Evolutionary conservation across 2,113 vertebrate genomes (phyloP).

Genomic region (Sapayoa aenigma): DNA sequence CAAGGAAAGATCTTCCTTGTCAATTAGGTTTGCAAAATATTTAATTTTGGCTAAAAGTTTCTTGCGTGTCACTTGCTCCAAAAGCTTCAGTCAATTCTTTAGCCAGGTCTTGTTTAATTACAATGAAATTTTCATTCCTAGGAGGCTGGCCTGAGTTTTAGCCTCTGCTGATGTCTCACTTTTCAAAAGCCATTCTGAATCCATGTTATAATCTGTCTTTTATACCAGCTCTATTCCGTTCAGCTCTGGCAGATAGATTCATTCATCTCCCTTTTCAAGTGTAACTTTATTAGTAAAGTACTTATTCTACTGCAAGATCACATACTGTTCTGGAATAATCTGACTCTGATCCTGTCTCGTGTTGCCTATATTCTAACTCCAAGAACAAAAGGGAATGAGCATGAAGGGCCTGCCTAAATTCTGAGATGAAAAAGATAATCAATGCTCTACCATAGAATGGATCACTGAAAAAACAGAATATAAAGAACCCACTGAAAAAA

Average conservation of each 20-base stretch:
- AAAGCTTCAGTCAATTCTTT: not conserved
- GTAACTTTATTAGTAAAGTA: not conserved
- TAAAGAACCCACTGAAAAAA: not conserved
- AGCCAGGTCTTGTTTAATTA: not conserved
- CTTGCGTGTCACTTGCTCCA: not conserved
- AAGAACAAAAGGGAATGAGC: not conserved
- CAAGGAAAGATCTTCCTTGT: not conserved
- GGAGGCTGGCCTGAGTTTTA: not conserved
- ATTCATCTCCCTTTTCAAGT: not conserved
- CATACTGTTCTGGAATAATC: not conserved
- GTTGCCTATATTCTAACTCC: not conserved
- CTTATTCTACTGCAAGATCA: not conserved
- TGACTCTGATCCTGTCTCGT: not conserved
- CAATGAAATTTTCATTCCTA: not conserved
- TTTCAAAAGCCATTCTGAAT: not conserved
- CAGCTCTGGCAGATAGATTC: not conserved
- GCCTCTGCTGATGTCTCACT: not conserved
- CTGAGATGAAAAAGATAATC: not conserved
- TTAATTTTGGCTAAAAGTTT: not conserved
- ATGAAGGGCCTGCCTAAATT: not conserved
- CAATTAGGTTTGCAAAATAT: not conserved
- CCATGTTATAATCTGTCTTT: not conserved
- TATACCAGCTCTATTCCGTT: not conserved
- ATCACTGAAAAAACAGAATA: not conserved
- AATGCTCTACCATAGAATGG: not conserved